These are phyloP conservation scores for Sciaenops ocellatus DNA, from an alignment of 2,797 vertebrate genomes.

Conservation along the genomic window DNA sequence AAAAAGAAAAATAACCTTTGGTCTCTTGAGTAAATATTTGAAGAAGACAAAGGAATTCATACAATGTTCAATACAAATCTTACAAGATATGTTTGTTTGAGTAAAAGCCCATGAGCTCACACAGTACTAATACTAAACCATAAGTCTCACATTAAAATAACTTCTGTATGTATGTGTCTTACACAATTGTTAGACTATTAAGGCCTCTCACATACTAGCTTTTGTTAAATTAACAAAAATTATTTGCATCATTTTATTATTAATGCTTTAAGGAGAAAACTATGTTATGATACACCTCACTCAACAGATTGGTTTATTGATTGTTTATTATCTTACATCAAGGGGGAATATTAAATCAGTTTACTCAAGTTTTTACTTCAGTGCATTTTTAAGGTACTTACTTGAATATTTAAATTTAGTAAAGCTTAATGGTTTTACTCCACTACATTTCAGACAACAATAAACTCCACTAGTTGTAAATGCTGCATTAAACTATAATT, in stretches of 20 bases:
- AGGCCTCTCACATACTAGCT: background rate
- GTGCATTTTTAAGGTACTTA: background rate
- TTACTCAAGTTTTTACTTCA: background rate
- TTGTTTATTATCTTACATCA: background rate
- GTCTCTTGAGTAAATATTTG: constrained; percentile 61
- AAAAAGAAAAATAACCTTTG: constrained; percentile 60
- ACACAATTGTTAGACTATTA: background rate
- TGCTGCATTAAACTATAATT: background rate
- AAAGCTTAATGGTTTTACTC: background rate
- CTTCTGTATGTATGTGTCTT: background rate
- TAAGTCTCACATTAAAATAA: constrained; percentile 6
- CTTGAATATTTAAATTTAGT: background rate
- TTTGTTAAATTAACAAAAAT: background rate
- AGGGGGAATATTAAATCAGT: background rate
- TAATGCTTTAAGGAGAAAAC: background rate
- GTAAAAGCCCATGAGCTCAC: constrained; percentile 4
- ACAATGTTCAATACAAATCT: constrained; percentile 42
- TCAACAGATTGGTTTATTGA: background rate
- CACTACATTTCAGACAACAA: background rate
- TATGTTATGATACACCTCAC: background rate
- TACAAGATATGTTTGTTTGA: constrained; percentile 23
- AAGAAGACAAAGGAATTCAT: constrained; percentile 57
- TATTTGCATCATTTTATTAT: background rate
- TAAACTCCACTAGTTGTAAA: background rate
- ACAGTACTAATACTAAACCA: background rate